These are phyloP conservation scores for Merodon equestris DNA, from an alignment of 2,888 invertebrate species.

Conservation along the genomic window DNA sequence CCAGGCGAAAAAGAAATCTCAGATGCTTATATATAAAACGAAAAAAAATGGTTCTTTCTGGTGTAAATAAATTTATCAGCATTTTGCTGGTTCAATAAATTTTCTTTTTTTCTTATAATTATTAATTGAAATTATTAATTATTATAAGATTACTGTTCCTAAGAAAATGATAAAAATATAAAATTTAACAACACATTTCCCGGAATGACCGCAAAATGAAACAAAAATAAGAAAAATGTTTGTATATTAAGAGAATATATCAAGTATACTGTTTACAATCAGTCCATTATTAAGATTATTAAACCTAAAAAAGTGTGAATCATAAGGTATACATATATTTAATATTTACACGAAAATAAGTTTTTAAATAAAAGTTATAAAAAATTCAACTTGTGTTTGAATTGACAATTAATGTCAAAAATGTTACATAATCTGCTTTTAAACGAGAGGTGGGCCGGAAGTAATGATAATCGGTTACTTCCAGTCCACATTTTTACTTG, in stretches of 20 bases:
- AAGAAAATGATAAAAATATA: slow-evolving; percentile 11
- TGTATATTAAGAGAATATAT: slow-evolving; percentile 8
- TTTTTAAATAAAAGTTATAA: slow-evolving; percentile 52
- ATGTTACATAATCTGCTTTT: no score
- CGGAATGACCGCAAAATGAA: slow-evolving; percentile 26
- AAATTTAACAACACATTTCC: slow-evolving; percentile 18
- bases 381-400: slow-evolving; percentile 24
- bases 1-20: slow-evolving; percentile 20
- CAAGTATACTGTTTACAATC: slow-evolving; percentile 53
- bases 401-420: no score
- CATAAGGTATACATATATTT: slow-evolving; percentile 24
- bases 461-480: no score
- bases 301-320: slow-evolving; percentile 29
- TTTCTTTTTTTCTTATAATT: slow-evolving; percentile 7
- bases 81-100: no score
- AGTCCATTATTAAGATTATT: slow-evolving; percentile 57
- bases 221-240: slow-evolving; percentile 12
- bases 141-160: slow-evolving; percentile 52
- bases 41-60: neutral
- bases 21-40: slow-evolving; percentile 6
- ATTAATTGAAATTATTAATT: no score
- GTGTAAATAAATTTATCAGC: slow-evolving; percentile 7
- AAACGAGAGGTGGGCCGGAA: no score
- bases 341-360: slow-evolving; percentile 54
- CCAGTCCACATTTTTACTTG: no score